Percentiles rank a stretch among this genome's conserved stretches.
Evolutionary conservation across 2,113 vertebrate species (phyloP).

Genomic region (Perca fluviatilis): DNA sequence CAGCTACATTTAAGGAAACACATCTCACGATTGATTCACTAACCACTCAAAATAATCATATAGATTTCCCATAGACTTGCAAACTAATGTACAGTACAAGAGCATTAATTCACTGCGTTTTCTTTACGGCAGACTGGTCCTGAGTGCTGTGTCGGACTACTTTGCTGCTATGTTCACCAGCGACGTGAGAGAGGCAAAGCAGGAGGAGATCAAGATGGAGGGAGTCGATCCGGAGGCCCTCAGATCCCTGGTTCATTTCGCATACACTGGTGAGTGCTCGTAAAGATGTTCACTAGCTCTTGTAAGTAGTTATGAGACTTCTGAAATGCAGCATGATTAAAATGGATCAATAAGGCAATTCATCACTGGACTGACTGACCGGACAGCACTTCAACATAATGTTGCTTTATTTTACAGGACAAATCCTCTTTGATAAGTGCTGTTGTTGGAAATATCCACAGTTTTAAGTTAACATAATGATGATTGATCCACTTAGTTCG

Average conservation of each 20-base stretch:
- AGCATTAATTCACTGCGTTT: conserved; percentile 33
- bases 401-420: conserved; percentile 23
- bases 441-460: background rate
- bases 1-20: background rate
- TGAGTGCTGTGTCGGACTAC: conserved; percentile 96
- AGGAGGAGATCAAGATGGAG: conserved; percentile 98
- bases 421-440: conserved; percentile 15
- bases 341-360: conserved; percentile 63
- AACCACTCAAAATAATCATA: conserved; percentile 31
- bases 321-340: conserved; percentile 59
- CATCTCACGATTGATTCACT: conserved; percentile 18
- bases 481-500: background rate
- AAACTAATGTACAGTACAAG: background rate
- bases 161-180: conserved; percentile 99
- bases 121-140: conserved; percentile 88
- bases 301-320: conserved; percentile 61
- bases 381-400: conserved; percentile 15
- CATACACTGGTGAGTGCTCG: conserved; percentile 93
- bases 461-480: background rate
- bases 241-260: conserved; percentile 93
- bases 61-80: background rate
- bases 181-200: conserved; percentile 94
- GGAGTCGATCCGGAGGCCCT: conserved; percentile 95
- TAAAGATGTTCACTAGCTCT: conserved; percentile 66
- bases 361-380: conserved; percentile 23